Evolutionary conservation across 2,888 invertebrate genomes (phyloP).

Genomic region (Brachyptera putata): DNA sequence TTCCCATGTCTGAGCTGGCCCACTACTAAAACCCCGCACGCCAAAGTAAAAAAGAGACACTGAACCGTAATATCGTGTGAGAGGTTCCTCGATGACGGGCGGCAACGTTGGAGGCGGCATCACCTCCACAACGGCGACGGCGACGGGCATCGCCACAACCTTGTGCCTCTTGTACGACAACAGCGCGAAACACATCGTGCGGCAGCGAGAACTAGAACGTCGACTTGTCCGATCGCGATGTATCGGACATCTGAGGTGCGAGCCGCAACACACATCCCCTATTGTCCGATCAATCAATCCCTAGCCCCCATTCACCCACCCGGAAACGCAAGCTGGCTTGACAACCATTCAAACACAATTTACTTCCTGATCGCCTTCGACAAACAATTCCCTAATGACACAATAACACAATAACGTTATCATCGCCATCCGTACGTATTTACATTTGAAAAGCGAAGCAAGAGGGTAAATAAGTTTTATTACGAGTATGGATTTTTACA

Average conservation of each 20-base stretch:
- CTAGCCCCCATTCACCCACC: background rate
- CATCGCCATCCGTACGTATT: too few species aligned
- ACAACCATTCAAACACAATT: background rate
- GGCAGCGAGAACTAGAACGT: too few species aligned
- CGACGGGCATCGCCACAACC: background rate
- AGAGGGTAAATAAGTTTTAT: too few species aligned
- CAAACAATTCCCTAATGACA: too few species aligned
- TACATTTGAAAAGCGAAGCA: too few species aligned
- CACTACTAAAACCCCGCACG: background rate
- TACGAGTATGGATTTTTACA: too few species aligned
- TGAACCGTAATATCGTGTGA: too few species aligned
- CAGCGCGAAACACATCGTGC: slow-evolving; percentile 26
- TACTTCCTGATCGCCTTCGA: background rate
- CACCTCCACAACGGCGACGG: slow-evolving; percentile 6
- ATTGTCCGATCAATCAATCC: slow-evolving; percentile 5
- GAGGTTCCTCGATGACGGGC: too few species aligned
- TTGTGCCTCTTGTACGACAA: slow-evolving; percentile 18
- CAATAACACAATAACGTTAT: too few species aligned
- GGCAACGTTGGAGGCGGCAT: slow-evolving; percentile 18
- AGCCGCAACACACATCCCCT: background rate
- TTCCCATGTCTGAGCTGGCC: background rate
- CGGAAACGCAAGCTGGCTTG: background rate
- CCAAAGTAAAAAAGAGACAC: too few species aligned
- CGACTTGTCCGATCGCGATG: background rate
- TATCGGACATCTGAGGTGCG: background rate